Evolutionary conservation across 2,888 invertebrate genomes (phyloP).

Genomic region (Drosophila subquinaria): DNA sequence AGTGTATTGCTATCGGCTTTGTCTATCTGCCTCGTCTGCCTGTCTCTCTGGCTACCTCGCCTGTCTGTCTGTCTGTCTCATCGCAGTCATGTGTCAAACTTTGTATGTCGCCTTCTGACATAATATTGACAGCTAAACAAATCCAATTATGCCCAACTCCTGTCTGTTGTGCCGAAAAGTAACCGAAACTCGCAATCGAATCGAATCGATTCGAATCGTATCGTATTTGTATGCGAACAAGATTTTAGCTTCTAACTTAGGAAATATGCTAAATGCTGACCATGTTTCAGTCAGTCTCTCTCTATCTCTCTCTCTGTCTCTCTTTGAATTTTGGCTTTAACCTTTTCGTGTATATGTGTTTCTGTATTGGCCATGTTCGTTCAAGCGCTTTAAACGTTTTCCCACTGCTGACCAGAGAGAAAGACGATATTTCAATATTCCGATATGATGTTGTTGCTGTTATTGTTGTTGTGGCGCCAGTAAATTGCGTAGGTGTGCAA

Average conservation of each 20-base stretch:
- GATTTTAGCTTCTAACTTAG: slow-evolving; percentile 36
- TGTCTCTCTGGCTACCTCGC: slow-evolving; percentile 17
- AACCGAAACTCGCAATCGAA: slow-evolving; percentile 27
- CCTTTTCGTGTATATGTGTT: slow-evolving; percentile 10
- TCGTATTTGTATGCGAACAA: slow-evolving; percentile 13
- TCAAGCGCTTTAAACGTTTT: slow-evolving; percentile 73
- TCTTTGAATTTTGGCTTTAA: slow-evolving; percentile 20
- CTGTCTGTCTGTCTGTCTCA: slow-evolving; percentile 24
- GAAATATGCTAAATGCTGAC: slow-evolving; percentile 63
- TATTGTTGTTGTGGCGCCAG: slow-evolving; percentile 51
- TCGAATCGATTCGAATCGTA: slow-evolving; percentile 4
- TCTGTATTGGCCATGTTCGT: slow-evolving; percentile 36
- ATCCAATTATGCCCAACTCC: slow-evolving; percentile 80
- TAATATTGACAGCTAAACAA: slow-evolving; percentile 81
- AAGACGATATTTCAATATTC: slow-evolving; percentile 58
- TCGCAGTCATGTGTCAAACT: slow-evolving; percentile 59
- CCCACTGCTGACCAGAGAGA: slow-evolving; percentile 60
- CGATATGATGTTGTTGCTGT: slow-evolving; percentile 35
- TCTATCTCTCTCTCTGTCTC: slow-evolving; percentile 2
- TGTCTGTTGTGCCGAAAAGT: slow-evolving; percentile 3
- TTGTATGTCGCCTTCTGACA: slow-evolving; percentile 79
- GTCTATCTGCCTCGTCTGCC: slow-evolving; percentile 24
- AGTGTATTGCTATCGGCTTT: slow-evolving; percentile 35
- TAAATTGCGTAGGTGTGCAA: slow-evolving; percentile 80
- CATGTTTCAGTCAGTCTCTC: slow-evolving; percentile 24